A percentile compares a stretch with the other conserved stretches of the same genome.
These are phyloP conservation scores for Dermatemys mawii DNA, from an alignment of 2,113 vertebrate genomes.

Conservation along the genomic window DNA sequence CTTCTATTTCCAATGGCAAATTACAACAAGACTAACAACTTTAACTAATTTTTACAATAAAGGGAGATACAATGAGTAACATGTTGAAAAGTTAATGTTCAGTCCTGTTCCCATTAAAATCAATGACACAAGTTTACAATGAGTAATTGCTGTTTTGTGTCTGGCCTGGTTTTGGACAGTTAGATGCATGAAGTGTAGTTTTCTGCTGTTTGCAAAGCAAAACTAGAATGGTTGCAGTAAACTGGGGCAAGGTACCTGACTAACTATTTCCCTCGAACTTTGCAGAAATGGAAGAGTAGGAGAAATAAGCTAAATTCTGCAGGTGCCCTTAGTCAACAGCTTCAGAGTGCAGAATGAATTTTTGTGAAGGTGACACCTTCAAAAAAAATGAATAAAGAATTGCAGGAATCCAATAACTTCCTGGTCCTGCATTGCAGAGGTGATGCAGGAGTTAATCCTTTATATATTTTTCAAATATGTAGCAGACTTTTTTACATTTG, in stretches of 20 bases:
- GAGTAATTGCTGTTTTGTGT: too few relatives aligned
- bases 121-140: too few relatives aligned
- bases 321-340: background rate
- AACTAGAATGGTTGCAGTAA: background rate
- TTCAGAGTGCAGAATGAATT: background rate
- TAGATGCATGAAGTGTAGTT: background rate
- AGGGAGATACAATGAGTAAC: too few relatives aligned
- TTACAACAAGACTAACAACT: too few relatives aligned
- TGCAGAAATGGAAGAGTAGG: background rate
- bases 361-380: slow-evolving; percentile 7
- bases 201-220: slow-evolving; percentile 14
- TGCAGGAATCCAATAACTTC: background rate
- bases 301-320: background rate
- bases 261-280: background rate
- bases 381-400: slow-evolving; percentile 14
- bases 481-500: slow-evolving; percentile 1
- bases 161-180: background rate
- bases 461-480: slow-evolving; percentile 4
- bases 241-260: background rate
- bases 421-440: background rate
- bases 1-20: too few relatives aligned
- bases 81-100: too few relatives aligned
- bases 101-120: too few relatives aligned
- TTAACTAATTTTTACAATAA: too few relatives aligned
- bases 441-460: background rate